A percentile compares a stretch with the other conserved stretches of the same genome.
These are phyloP conservation scores for Chaetops frenatus DNA, from an alignment of 2,113 vertebrate genomes.

Conservation along the genomic window DNA sequence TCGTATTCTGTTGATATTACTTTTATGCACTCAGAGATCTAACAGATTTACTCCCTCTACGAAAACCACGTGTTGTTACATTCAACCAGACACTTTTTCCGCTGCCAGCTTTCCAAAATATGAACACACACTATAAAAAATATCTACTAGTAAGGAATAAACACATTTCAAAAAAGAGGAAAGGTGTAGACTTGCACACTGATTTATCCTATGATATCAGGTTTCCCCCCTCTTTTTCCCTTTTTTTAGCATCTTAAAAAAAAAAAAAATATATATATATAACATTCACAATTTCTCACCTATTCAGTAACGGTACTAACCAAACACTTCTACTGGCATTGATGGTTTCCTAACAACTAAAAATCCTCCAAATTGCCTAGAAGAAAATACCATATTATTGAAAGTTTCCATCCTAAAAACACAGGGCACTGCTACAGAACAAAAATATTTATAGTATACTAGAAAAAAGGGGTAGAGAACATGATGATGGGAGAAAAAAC, in stretches of 20 bases:
- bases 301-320: neutral
- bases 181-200: neutral
- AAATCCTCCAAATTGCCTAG: neutral
- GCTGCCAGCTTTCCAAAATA: neutral
- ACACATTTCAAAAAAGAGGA: neutral
- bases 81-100: neutral
- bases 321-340: neutral
- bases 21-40: neutral
- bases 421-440: neutral
- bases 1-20: neutral
- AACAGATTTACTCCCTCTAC: neutral
- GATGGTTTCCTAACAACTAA: neutral
- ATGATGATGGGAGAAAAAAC: neutral
- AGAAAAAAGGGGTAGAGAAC: neutral
- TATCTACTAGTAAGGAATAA: neutral
- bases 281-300: neutral
- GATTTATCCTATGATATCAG: neutral
- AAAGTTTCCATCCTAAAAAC: neutral
- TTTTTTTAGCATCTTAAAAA: neutral
- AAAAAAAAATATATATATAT: neutral
- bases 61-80: neutral
- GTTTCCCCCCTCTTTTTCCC: fast-evolving
- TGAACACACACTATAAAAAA: neutral
- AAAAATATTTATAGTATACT: neutral
- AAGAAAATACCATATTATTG: neutral